phyloP scores from a whole-genome alignment of 2,888 invertebrate genomes.

The Chironomus tentans region DNA sequence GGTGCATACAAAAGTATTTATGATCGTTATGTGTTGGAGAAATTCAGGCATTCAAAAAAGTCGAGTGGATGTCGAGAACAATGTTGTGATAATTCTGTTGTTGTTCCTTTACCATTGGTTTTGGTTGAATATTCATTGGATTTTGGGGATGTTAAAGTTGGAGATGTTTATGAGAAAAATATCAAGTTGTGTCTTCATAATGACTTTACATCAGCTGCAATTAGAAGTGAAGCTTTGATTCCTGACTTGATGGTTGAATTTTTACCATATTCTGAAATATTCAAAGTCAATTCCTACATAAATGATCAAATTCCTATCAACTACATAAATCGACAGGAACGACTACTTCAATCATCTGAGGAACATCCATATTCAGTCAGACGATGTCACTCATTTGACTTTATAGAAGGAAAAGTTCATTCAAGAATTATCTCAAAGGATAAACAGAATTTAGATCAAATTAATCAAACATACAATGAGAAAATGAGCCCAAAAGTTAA shows the following conservation, averaged over 20 bases:
- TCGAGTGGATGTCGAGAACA: background rate
- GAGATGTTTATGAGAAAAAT: background rate
- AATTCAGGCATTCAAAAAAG: conserved; percentile 5
- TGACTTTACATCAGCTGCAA: background rate
- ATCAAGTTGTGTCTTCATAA: background rate
- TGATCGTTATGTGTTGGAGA: background rate
- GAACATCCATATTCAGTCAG: background rate
- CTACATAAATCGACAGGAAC: background rate
- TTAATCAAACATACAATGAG: background rate
- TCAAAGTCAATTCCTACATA: no score
- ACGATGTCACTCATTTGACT: conserved; percentile 18
- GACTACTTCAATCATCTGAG: background rate
- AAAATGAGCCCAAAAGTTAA: background rate
- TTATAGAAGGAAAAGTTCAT: conserved; percentile 8
- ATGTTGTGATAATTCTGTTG: background rate
- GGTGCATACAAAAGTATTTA: background rate
- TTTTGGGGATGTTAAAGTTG: background rate
- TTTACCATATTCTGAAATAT: no score
- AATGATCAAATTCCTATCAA: background rate
- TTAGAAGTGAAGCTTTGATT: background rate
- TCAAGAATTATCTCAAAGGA: background rate
- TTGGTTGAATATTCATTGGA: background rate
- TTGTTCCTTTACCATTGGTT: background rate
- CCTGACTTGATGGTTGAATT: no score
- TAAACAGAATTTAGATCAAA: background rate